Percentiles rank a stretch among this genome's conserved stretches.
Evolutionary conservation across 1,140 invertebrate genomes (phyloP).

Genomic region (Macrotrachela quadricornifera): DNA sequence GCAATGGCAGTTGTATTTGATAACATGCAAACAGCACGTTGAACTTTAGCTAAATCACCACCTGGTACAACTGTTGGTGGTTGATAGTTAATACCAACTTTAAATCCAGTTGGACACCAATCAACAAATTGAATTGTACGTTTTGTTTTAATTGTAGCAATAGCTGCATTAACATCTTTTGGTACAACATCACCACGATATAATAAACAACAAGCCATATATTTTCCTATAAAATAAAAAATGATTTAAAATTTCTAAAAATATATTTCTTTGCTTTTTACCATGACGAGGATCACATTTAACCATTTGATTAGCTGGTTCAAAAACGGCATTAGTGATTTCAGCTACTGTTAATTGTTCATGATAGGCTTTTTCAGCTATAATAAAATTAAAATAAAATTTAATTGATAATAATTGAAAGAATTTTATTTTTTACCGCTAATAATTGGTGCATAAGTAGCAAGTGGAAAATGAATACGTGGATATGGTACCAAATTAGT

Average conservation of each 20-base stretch:
- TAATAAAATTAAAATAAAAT: no score
- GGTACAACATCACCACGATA: conserved; percentile 33
- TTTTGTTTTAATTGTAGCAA: conserved; percentile 39
- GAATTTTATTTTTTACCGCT: conserved; percentile 13
- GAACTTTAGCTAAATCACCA: conserved; percentile 40
- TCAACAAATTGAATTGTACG: conserved; percentile 12
- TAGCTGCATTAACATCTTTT: conserved; percentile 53
- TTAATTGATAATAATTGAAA: no score
- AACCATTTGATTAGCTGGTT: conserved; percentile 44
- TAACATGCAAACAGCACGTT: conserved; percentile 48
- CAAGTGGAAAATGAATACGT: conserved; percentile 26
- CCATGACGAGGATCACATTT: conserved; percentile 42
- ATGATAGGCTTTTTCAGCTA: conserved; percentile 19
- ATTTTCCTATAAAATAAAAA: conserved; percentile 34
- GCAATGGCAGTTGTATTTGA: conserved; percentile 58
- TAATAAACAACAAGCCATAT: conserved; percentile 45
- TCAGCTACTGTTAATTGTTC: conserved; percentile 35
- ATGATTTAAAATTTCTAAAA: background rate
- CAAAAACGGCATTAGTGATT: conserved; percentile 39
- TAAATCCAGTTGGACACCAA: conserved; percentile 14
- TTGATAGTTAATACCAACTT: conserved; percentile 54
- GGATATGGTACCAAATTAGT: conserved; percentile 31
- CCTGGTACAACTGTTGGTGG: conserved; percentile 50
- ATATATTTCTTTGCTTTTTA: conserved; percentile 10
- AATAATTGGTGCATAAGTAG: conserved; percentile 25